Conservation (phyloP, 2,113 vertebrate species). For the Psammodynastes pulverulentus region DNA sequence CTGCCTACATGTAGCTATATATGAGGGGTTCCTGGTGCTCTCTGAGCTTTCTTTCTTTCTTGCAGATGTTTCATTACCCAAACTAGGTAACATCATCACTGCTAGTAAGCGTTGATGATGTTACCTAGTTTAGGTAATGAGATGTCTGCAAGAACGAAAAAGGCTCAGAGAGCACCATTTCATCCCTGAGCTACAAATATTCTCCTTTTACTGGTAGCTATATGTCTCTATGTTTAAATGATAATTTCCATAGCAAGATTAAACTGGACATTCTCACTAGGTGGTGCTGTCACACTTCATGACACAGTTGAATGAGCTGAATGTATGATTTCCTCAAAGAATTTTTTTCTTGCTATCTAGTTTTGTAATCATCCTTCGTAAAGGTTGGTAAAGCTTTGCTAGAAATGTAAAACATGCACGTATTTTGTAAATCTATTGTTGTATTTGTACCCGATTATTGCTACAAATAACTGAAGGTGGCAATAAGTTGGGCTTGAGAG, state of each 20-base stretch:
- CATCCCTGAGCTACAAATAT: background rate
- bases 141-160: background rate
- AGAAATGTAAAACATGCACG: background rate
- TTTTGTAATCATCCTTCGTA: background rate
- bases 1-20: no score
- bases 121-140: background rate
- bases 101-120: background rate
- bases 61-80: background rate
- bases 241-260: background rate
- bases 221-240: background rate
- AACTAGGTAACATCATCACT: background rate
- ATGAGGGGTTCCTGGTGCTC: background rate
- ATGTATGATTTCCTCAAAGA: background rate
- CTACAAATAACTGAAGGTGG: no score
- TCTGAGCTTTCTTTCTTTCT: background rate
- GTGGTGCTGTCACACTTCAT: background rate
- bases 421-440: background rate
- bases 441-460: no score
- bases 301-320: background rate
- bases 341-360: background rate
- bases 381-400: background rate
- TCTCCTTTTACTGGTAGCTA: background rate
- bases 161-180: background rate
- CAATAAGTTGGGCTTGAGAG: background rate
- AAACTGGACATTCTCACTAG: background rate